phyloP scores from a whole-genome alignment of 2,797 vertebrate species.

The Todus mexicanus region DNA sequence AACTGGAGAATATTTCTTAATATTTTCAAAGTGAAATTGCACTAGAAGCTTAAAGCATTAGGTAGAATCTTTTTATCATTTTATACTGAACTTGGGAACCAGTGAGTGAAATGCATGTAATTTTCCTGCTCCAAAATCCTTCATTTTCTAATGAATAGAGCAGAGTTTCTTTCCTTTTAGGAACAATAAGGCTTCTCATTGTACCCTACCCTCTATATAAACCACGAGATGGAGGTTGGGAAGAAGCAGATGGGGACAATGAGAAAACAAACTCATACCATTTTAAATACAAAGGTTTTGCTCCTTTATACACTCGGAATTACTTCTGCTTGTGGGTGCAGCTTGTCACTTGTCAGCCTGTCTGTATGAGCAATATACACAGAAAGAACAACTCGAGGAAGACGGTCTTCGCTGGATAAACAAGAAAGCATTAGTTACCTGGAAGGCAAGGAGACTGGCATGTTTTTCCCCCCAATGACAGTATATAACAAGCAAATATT shows the following conservation, averaged over 20 bases:
- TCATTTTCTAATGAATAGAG: background rate
- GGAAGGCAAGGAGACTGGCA: slow-evolving; percentile 46
- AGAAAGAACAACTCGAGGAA: slow-evolving; percentile 15
- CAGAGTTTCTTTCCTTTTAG: background rate
- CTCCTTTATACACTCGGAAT: slow-evolving; percentile 33
- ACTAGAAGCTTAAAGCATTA: background rate
- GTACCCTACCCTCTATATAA: background rate
- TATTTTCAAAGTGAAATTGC: slow-evolving; percentile 9
- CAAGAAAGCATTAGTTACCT: slow-evolving; percentile 43
- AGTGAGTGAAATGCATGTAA: background rate
- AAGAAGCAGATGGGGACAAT: slow-evolving; percentile 6
- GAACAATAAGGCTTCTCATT: background rate
- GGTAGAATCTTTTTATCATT: background rate
- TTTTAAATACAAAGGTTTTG: slow-evolving; percentile 25
- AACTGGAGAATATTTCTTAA: background rate
- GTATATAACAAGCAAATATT: slow-evolving; percentile 63
- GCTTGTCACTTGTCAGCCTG: slow-evolving; percentile 49
- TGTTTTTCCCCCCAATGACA: slow-evolving; percentile 47
- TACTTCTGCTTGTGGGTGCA: slow-evolving; percentile 36
- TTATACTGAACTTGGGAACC: background rate
- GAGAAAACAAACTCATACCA: slow-evolving; percentile 18
- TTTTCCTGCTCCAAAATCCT: background rate
- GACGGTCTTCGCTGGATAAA: slow-evolving; percentile 10
- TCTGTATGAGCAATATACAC: slow-evolving; percentile 39
- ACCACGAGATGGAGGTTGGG: background rate